Percentiles rank a stretch among this genome's conserved stretches.
Conservation (phyloP, 2,888 invertebrate species). For the Papilio gigon region DNA sequence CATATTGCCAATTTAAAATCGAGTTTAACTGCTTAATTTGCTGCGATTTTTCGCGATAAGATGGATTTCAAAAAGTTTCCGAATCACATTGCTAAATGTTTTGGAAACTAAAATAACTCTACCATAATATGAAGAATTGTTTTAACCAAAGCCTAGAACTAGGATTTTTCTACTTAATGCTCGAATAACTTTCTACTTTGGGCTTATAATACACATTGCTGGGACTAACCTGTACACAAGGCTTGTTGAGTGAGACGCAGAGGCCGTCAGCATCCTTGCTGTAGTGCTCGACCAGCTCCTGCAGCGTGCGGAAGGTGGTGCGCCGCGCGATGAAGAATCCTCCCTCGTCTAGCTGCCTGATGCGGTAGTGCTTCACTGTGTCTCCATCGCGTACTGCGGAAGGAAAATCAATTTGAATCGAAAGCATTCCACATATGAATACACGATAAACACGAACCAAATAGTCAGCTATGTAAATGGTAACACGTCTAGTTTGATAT, state of each 20-base stretch:
- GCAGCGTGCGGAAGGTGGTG: conserved; percentile 97
- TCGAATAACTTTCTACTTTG: too few species aligned
- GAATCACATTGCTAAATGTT: not conserved
- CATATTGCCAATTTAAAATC: conserved; percentile 13
- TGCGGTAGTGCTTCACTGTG: conserved; percentile 99
- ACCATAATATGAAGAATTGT: too few species aligned
- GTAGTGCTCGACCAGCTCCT: conserved; percentile 98
- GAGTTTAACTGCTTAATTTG: conserved; percentile 17
- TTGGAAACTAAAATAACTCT: not conserved
- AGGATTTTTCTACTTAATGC: too few species aligned
- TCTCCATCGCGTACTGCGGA: conserved; percentile 97
- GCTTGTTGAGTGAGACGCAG: conserved; percentile 97
- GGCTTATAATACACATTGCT: not conserved
- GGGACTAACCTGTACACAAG: conserved; percentile 92
- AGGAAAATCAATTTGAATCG: conserved; percentile 46
- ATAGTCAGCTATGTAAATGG: too few species aligned
- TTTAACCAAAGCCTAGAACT: too few species aligned
- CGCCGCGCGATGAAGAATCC: conserved; percentile 99
- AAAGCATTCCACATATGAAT: not conserved
- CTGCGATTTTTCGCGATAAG: not conserved
- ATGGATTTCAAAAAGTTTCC: not conserved
- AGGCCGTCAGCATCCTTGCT: conserved; percentile 98
- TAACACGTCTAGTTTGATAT: not conserved
- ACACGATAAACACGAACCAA: too few species aligned
- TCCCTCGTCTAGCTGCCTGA: conserved; percentile 98